Evolutionary conservation across 2,888 invertebrate genomes (phyloP).

Genomic region (Apamea crenata): DNA sequence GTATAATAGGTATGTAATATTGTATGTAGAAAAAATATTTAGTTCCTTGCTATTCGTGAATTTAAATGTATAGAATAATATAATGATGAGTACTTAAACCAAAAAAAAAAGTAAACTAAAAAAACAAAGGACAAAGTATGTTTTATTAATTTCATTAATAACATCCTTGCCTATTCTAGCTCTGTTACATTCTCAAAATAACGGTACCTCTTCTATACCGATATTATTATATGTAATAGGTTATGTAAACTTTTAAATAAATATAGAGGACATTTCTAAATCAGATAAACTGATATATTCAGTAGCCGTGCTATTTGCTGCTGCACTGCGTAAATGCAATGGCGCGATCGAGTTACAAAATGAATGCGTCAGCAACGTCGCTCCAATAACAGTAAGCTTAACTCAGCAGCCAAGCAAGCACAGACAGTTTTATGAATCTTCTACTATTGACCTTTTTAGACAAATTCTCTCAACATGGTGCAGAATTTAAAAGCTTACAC

Average conservation of each 20-base stretch:
- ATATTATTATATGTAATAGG: background rate
- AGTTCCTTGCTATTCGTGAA: background rate
- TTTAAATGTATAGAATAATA: background rate
- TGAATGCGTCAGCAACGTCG: slow-evolving; percentile 29
- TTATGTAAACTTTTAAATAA: background rate
- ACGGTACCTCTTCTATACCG: too few species aligned
- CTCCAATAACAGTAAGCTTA: slow-evolving; percentile 36
- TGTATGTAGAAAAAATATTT: background rate
- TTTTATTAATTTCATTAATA: background rate
- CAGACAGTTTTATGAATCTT: slow-evolving; percentile 24
- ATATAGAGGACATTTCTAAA: slow-evolving; percentile 3
- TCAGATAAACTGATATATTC: slow-evolving; percentile 19
- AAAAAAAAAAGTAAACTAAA: background rate
- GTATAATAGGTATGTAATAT: background rate
- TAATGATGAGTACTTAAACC: too few species aligned
- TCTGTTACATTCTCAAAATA: background rate
- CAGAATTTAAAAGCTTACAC: background rate
- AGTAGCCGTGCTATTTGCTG: slow-evolving; percentile 26
- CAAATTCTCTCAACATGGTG: background rate
- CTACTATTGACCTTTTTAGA: slow-evolving; percentile 8
- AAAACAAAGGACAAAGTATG: background rate
- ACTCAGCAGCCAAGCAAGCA: slow-evolving; percentile 25
- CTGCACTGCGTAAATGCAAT: slow-evolving; percentile 35
- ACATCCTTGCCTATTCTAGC: background rate
- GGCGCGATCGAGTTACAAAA: slow-evolving; percentile 31